phyloP scores from a whole-genome alignment of 2,888 invertebrate genomes.

The Leptinotarsa peninsularis region DNA sequence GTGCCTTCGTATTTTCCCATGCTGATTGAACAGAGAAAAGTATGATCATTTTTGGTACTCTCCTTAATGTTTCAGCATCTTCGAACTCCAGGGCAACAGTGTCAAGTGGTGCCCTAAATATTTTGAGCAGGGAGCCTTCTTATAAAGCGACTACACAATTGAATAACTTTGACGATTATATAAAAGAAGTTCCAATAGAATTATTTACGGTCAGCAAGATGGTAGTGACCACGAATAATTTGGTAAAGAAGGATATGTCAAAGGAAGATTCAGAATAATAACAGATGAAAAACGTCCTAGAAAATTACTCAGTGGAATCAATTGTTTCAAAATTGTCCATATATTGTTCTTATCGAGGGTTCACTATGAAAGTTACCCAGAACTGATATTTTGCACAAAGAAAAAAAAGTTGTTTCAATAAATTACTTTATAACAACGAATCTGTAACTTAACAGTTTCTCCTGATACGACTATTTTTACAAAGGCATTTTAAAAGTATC shows the following conservation, averaged over 20 bases:
- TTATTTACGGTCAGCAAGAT: conserved; percentile 63
- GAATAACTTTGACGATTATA: conserved; percentile 56
- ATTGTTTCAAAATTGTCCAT: too few species aligned
- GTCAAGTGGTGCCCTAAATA: conserved; percentile 38
- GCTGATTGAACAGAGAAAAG: too few species aligned
- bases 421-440: conserved; percentile 1
- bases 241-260: conserved; percentile 24
- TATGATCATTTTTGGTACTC: background rate
- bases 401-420: background rate
- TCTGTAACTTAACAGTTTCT: background rate
- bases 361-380: too few species aligned
- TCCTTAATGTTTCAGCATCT: conserved; percentile 44
- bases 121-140: conserved; percentile 44
- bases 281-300: background rate
- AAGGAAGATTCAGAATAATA: conserved; percentile 23
- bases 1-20: too few species aligned
- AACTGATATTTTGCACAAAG: background rate
- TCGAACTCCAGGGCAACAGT: conserved; percentile 48
- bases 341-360: too few species aligned
- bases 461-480: background rate
- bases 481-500: background rate
- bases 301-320: background rate
- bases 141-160: conserved; percentile 25
- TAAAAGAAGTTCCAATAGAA: conserved; percentile 62
- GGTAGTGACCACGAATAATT: conserved; percentile 50